phyloP scores from a whole-genome alignment of 2,113 vertebrate genomes.

The Sciurus niger region DNA sequence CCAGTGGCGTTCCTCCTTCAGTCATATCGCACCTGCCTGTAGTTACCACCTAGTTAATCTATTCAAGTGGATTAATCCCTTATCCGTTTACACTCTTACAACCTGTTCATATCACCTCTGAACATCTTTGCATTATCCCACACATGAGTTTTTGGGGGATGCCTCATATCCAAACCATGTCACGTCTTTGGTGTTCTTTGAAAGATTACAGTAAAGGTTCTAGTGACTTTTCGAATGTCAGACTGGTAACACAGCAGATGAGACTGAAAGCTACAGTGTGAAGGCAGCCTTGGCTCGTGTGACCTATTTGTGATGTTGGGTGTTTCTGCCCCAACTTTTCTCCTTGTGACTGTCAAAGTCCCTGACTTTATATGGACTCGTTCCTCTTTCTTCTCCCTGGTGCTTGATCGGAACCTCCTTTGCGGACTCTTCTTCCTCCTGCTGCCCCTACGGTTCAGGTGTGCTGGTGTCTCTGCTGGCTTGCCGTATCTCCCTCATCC shows the following conservation, averaged over 20 bases:
- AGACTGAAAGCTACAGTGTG: neutral
- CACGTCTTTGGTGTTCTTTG: neutral
- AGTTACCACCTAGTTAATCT: too few relatives aligned
- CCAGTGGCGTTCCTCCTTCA: too few relatives aligned
- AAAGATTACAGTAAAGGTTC: neutral
- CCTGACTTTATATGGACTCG: rapidly evolving
- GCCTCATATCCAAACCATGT: too few relatives aligned
- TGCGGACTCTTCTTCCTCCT: neutral
- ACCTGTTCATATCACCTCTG: too few relatives aligned
- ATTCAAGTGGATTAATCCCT: too few relatives aligned
- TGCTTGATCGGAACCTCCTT: neutral
- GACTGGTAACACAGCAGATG: neutral
- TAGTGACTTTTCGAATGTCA: neutral
- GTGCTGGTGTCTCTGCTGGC: neutral
- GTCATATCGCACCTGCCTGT: too few relatives aligned
- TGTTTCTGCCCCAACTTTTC: neutral
- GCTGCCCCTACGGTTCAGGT: neutral
- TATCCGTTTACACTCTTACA: too few relatives aligned
- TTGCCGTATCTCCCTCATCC: neutral
- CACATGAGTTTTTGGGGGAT: too few relatives aligned
- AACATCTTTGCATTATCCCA: too few relatives aligned
- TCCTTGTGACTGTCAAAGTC: neutral
- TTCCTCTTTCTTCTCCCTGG: neutral
- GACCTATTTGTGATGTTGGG: neutral
- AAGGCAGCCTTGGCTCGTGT: too few relatives aligned